These are phyloP conservation scores for Coecobrya sp. DNA, from an alignment of 2,888 invertebrate genomes.

Conservation along the genomic window DNA sequence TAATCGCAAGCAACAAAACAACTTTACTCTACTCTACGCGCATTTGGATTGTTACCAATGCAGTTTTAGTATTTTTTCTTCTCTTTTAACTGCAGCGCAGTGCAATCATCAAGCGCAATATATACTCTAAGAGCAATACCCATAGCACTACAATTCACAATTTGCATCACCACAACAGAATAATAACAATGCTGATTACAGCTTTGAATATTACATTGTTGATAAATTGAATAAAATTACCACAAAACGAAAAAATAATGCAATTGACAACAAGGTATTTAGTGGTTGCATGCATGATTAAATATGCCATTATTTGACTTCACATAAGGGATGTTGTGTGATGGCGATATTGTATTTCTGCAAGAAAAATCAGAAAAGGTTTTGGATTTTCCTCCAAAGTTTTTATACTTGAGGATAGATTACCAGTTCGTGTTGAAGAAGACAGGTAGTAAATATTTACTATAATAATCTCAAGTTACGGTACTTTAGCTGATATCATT, in stretches of 20 bases:
- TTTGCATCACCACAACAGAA: background rate
- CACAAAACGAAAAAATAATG: background rate
- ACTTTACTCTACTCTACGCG: background rate
- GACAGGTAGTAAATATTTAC: constrained; percentile 31
- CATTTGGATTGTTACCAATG: background rate
- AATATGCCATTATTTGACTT: constrained; percentile 6
- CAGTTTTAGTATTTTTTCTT: background rate
- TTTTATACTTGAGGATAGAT: background rate
- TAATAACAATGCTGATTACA: background rate
- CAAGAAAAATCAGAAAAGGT: background rate
- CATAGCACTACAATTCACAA: background rate
- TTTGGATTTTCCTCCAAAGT: constrained; percentile 10
- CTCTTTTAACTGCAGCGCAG: background rate
- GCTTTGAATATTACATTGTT: background rate
- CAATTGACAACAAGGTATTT: constrained; percentile 5
- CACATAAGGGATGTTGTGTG: background rate
- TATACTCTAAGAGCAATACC: background rate
- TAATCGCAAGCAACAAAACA: background rate
- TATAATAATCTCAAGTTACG: constrained; percentile 30
- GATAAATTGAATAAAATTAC: constrained; percentile 25
- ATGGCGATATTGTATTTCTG: background rate
- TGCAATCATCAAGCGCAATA: background rate
- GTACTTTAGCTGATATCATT: constrained; percentile 27
- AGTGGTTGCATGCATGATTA: constrained; percentile 12
- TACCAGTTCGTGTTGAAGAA: background rate